These are phyloP conservation scores for Chironomus striatipennis DNA, from an alignment of 1,140 invertebrate species.

Conservation along the genomic window DNA sequence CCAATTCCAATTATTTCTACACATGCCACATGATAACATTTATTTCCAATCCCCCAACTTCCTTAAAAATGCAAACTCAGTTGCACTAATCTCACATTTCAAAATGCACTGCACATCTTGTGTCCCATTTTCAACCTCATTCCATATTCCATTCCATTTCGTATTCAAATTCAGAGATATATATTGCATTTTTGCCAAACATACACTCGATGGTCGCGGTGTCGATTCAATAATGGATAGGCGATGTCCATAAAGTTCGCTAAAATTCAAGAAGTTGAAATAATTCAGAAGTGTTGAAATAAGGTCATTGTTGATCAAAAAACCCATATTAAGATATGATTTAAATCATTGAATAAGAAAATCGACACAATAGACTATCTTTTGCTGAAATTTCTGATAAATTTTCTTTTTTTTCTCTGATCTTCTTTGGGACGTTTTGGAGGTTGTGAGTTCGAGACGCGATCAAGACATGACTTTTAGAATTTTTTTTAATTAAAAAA, in stretches of 20 bases:
- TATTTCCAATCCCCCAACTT: no score
- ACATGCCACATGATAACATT: no score
- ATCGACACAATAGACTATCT: constrained; percentile 6
- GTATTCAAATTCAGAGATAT: neutral
- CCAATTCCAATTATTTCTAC: no score
- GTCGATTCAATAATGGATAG: neutral
- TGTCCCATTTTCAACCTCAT: neutral
- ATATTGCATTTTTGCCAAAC: neutral
- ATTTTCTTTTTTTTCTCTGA: neutral
- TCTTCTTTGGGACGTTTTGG: no score
- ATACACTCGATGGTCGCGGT: neutral
- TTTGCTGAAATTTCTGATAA: neutral
- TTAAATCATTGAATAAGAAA: neutral
- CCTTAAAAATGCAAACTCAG: no score
- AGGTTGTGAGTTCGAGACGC: no score
- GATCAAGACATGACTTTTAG: no score
- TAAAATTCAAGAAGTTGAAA: neutral
- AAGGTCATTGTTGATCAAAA: neutral
- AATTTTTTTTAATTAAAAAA: no score
- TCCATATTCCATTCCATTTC: neutral
- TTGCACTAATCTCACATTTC: no score
- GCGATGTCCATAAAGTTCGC: neutral
- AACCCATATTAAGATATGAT: neutral
- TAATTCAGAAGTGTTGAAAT: neutral
- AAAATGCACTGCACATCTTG: neutral